Evolutionary conservation across 2,113 vertebrate genomes (phyloP).

Genomic region (Nicator chloris): DNA sequence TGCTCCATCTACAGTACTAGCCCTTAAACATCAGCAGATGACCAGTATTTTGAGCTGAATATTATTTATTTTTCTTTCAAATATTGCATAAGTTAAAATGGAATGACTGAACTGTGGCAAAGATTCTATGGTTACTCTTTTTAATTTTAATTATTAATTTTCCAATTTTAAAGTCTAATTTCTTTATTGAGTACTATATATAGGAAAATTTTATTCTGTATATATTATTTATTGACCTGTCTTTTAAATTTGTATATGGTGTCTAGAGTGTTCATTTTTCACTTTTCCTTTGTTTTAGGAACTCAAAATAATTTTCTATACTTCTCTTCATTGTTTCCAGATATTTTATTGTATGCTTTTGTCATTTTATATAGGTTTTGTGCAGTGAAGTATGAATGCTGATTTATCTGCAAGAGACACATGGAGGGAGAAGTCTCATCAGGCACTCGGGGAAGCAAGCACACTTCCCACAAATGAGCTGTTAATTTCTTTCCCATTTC

Average conservation of each 20-base stretch:
- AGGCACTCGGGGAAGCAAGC: neutral
- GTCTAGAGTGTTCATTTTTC: neutral
- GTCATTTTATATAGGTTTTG: neutral
- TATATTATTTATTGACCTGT: neutral
- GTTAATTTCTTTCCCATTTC: constrained; percentile 61
- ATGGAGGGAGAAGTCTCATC: neutral
- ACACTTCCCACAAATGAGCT: constrained; percentile 11
- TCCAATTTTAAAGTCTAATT: neutral
- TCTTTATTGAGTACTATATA: neutral
- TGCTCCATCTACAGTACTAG: neutral
- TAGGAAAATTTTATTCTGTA: neutral
- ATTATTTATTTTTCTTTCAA: neutral
- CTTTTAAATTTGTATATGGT: neutral
- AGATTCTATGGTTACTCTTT: neutral
- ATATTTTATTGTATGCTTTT: neutral
- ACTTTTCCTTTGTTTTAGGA: neutral
- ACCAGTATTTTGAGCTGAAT: neutral
- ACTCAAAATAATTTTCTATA: neutral
- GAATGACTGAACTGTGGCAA: neutral
- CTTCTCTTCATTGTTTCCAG: constrained; percentile 24
- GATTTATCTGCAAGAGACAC: constrained; percentile 5
- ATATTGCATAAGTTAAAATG: neutral
- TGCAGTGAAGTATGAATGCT: neutral
- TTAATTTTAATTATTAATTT: neutral
- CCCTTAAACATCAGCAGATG: neutral